Evolutionary conservation across 2,113 vertebrate species (phyloP), one percentile per base, ranked within the genome.

Genomic region (Brachirus orientalis): DNA sequence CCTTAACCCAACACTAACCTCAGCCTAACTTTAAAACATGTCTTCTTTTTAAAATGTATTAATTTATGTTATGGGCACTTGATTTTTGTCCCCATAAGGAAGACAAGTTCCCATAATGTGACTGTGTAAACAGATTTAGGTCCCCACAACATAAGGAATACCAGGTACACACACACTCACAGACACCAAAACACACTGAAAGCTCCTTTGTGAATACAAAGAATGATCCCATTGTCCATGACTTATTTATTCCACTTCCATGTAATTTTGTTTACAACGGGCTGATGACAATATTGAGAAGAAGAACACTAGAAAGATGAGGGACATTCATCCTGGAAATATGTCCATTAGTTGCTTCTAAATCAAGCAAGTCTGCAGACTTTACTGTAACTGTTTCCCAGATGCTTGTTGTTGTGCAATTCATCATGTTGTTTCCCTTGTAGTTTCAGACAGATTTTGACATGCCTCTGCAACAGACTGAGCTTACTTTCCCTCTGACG

Each of bases 191-290:
- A 18, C 0, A 1, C 56, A 72, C 72, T 87, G 71, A 89, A 80
- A 68, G 85, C 66, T 72, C 79, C 79, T 77, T 81, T 89, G 77
- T 86, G 2, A 37, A 63, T 53, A 16, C 22, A 7, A 38, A 85
- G 75, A 89, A 83, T 63, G 82, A 46, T 36, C 28, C 41, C 41
- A 71, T 85, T 85, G 82, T 83, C 71, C 62, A 13, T 20, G 11
- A 60, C 72, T 75, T 73, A 73, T 88, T 89, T 83, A 73, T 83
- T 65, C 77, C 79, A 48, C 75, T 81, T 86, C 72, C 70, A 72
- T 79, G 64, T 79, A 8, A 75, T 77, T 80, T 63, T 63, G 66
- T 51, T 80, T 63, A 12, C 60, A 73, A 54, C 22, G 6, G 33
- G 8, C 60, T 71, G 76, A 16, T 44, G 47, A 70, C 77, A 77